Base-by-base conservation (phyloP, 2,113 vertebrate genomes). In the Ibidorhyncha struthersii region DNA sequence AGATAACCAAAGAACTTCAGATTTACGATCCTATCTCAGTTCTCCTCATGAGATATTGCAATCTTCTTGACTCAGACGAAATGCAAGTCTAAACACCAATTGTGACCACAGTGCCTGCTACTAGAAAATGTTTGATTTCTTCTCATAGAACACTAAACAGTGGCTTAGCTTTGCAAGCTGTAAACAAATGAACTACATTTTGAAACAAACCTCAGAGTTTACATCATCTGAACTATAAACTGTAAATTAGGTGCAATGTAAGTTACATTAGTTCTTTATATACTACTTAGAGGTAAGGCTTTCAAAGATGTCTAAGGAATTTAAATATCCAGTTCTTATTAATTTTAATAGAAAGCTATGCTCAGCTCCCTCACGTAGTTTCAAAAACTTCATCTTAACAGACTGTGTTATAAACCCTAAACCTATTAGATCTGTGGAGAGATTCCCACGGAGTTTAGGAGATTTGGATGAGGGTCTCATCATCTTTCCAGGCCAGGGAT, bases 141-240 rank as follows among this genome's bases (percentile, higher is more conserved):
- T 92, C 47, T 79, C 67, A 87, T 4, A 30, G 53, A 94, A 71
- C 26, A 81, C 82, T 87, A 80, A 94, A 92, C 49, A 96, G 70
- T 83, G 86, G 89, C 32, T 92, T 93, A 62, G 61, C 63, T 66
- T 63, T 71, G 96, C 78, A 97, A 93, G 23, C 74, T 67, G 38
- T 88, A 89, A 97, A 95, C 71, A 97, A 96, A 85, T 52, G 14
- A 95, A 93, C 13, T 96, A 50, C 86, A 87, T 69, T 95, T 95
- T 78, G 25, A 85, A 61, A 86, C 49, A 77, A 94, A 96, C 55
- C 11, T 27, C 72, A 86, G 67, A 82, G 50, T 94, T 94, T 91
- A 91, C 84, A 85, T 97, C 86, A 92, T 66, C 73, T 92, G 82
- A 89, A 58, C 79, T 85, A 82, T 89, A 96, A 95, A 93, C 32